Percentiles rank a stretch among this genome's conserved stretches.
Evolutionary conservation across 2,113 vertebrate genomes (phyloP).

Genomic region (Embiotoca jacksoni): DNA sequence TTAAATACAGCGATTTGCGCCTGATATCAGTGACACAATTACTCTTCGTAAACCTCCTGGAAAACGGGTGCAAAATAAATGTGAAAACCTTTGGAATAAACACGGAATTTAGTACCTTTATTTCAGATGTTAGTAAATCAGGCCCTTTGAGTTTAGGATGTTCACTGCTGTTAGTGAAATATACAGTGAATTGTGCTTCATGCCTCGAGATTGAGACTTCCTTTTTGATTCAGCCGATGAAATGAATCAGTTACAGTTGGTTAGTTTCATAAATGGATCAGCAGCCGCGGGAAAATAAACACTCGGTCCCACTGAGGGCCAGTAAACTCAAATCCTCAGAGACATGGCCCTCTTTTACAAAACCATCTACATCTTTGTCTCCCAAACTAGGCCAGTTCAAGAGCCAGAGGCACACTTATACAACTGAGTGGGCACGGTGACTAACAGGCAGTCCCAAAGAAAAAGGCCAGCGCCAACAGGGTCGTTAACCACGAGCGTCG

Average conservation of each 20-base stretch:
- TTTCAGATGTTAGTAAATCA: no score
- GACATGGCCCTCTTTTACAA: conserved; percentile 24
- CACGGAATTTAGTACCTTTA: no score
- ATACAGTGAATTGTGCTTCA: conserved; percentile 5
- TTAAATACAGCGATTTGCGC: no score
- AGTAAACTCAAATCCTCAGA: background rate
- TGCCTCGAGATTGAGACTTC: conserved; percentile 1
- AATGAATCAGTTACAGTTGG: conserved; percentile 38
- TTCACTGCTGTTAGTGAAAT: background rate
- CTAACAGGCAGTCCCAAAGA: background rate
- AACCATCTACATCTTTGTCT: conserved; percentile 34
- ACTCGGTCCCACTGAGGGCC: conserved; percentile 14
- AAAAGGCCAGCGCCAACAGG: conserved; percentile 8
- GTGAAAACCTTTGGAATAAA: no score
- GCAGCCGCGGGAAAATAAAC: conserved; percentile 23
- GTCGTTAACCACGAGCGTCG: conserved; percentile 2
- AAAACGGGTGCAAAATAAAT: no score
- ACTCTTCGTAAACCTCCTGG: no score
- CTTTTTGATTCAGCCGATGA: conserved; percentile 19
- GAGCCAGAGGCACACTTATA: conserved; percentile 4
- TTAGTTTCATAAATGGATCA: conserved; percentile 48
- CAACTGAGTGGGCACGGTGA: background rate
- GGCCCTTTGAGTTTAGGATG: no score
- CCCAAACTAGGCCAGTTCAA: conserved; percentile 37
- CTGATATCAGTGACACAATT: no score